Base-by-base conservation (phyloP, 2,113 vertebrate genomes). In the Strix uralensis region DNA sequence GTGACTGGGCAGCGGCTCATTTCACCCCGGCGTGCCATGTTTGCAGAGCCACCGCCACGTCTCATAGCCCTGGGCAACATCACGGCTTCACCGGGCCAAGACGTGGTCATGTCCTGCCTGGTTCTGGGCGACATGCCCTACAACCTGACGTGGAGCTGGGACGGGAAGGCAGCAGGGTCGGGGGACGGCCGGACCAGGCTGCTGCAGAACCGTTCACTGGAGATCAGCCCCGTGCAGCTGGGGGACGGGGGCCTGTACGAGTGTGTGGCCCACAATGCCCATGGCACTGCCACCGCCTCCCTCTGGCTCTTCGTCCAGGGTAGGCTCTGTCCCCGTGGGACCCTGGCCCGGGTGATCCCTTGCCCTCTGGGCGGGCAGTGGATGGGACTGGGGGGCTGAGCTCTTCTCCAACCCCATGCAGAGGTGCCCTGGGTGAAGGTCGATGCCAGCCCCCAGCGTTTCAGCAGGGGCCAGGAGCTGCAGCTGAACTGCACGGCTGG, bases 91-190 rank as follows among this genome's bases (percentile, higher is more conserved):
- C 98, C 97, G 0, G 99, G 99, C 47, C 98, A 98, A 19, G 96
- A 97, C 0, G 98, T 98, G 10, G 32, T 98, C 75, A 91, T 99
- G 78, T 98, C 98, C 89, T 99, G 99, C 92, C 88, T 40, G 23
- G 98, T 99, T 14, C 96, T 98, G 55, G 97, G 98, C 9, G 93
- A 97, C 2, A 91, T 96, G 59, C 98, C 99, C 62, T 98, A 99
- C 97, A 99, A 99, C 97, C 92, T 99, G 96, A 99, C 98, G 0
- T 99, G 99, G 99, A 92, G 98, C 84, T 97, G 98, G 74, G 97
- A 97, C 0, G 98, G 98, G 83, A 97, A 67, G 34, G 66, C 32
- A 10, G 94, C 98, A 5, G 62, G 74, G 15, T 47, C n/a, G 0
- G 71, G 65, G 1, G 81, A 51, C 0, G 98, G 98, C 26, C 96